A percentile compares a stretch with the other conserved stretches of the same genome.
These are phyloP conservation scores for Myopa testacea DNA, from an alignment of 2,888 invertebrate genomes.

Conservation along the genomic window DNA sequence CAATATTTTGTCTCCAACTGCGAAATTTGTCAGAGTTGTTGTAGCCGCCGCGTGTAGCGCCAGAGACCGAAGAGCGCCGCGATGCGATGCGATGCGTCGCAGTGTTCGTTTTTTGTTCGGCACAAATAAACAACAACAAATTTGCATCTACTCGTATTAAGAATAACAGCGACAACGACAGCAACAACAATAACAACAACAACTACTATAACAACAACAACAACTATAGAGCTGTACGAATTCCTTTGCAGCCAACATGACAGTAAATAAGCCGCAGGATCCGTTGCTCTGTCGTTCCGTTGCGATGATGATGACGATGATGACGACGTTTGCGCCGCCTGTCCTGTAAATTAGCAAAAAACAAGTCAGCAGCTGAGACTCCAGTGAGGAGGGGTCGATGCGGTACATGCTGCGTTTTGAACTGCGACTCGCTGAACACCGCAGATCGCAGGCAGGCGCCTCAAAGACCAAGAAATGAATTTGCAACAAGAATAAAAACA, in stretches of 20 bases:
- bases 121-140: neutral
- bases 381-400: neutral
- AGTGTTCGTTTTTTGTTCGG: neutral
- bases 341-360: conserved; percentile 36
- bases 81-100: neutral
- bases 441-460: neutral
- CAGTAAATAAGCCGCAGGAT: conserved; percentile 52
- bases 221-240: conserved; percentile 10
- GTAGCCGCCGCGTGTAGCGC: conserved; percentile 41
- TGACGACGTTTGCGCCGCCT: neutral
- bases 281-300: neutral
- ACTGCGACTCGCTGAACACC: neutral
- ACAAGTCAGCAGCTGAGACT: conserved; percentile 25
- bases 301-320: neutral
- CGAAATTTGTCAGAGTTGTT: conserved; percentile 52
- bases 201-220: neutral
- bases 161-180: conserved; percentile 6
- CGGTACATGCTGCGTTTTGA: too few species aligned
- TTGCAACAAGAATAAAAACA: too few species aligned
- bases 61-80: neutral
- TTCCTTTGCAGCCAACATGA: conserved; percentile 45
- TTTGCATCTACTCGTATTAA: conserved; percentile 17
- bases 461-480: conserved; percentile 3
- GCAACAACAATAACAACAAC: neutral
- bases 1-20: conserved; percentile 45